These are phyloP conservation scores for Silurus aristotelis DNA, from an alignment of 2,797 vertebrate genomes.

Conservation along the genomic window DNA sequence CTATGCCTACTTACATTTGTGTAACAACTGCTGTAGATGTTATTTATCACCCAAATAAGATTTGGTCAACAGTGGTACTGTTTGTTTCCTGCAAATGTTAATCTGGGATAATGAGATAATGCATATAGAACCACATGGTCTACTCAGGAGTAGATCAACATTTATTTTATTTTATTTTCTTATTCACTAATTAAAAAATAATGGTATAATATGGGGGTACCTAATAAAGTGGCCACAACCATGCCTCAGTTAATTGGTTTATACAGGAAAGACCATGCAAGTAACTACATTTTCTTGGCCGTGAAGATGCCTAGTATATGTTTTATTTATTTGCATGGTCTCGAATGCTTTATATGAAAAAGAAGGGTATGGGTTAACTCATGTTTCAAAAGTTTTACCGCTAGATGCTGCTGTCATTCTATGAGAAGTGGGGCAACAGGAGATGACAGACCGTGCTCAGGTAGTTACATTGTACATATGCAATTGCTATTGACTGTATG, in stretches of 20 bases:
- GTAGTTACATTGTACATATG: neutral
- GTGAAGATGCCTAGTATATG: no score
- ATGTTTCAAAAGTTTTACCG: neutral
- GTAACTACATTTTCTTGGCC: neutral
- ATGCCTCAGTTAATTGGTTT: neutral
- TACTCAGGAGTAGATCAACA: no score
- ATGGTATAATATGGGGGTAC: neutral
- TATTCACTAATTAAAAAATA: neutral
- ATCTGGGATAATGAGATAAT: neutral
- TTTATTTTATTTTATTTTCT: no score
- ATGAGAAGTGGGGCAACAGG: neutral
- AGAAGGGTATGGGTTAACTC: neutral
- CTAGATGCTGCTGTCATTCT: constrained; percentile 21
- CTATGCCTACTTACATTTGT: neutral
- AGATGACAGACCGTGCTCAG: neutral
- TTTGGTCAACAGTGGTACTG: neutral
- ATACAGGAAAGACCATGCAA: neutral
- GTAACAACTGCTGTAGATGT: neutral
- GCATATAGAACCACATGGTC: neutral
- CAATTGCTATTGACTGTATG: neutral
- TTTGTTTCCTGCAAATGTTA: neutral
- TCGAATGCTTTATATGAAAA: neutral
- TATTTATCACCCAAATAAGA: neutral
- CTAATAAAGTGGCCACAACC: neutral
- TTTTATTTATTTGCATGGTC: neutral